phyloP scores from a whole-genome alignment of 2,888 invertebrate species.

The Lasioglossum morio region DNA sequence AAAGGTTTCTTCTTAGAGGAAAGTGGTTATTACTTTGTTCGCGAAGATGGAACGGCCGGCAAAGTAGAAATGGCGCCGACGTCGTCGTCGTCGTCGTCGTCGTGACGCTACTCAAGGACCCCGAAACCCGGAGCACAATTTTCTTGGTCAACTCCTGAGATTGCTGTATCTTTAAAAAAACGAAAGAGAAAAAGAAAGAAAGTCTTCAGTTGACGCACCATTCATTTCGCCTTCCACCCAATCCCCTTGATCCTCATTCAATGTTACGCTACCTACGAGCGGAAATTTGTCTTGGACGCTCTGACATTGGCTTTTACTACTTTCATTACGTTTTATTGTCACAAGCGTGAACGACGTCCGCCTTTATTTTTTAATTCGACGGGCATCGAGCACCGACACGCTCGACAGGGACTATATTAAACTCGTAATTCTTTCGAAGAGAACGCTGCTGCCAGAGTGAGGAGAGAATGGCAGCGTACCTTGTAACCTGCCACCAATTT shows the following conservation, averaged over 20 bases:
- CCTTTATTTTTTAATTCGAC: slow-evolving; percentile 81
- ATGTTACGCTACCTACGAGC: slow-evolving; percentile 48
- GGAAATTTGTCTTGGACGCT: slow-evolving; percentile 33
- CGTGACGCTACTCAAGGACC: slow-evolving; percentile 17
- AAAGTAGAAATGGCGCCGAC: slow-evolving; percentile 48
- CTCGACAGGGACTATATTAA: slow-evolving; percentile 78
- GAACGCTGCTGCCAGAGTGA: slow-evolving; percentile 75
- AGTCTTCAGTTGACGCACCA: slow-evolving; percentile 47
- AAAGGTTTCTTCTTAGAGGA: slow-evolving; percentile 61
- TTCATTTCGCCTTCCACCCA: slow-evolving; percentile 43
- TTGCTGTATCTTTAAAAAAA: slow-evolving; percentile 74
- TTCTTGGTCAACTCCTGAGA: slow-evolving; percentile 69
- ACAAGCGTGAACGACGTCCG: slow-evolving; percentile 76
- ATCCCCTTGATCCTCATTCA: slow-evolving; percentile 48
- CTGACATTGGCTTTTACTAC: slow-evolving; percentile 76
- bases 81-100: slow-evolving; percentile 18
- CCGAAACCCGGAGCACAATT: slow-evolving; percentile 48
- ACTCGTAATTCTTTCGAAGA: slow-evolving; percentile 81
- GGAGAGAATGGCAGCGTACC: slow-evolving; percentile 41
- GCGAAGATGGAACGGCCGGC: slow-evolving; percentile 60
- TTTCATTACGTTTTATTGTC: slow-evolving; percentile 83
- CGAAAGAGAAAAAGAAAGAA: slow-evolving; percentile 67
- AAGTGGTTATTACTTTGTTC: slow-evolving; percentile 72
- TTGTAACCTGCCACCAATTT: slow-evolving; percentile 55
- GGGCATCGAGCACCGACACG: slow-evolving; percentile 73